Evolutionary conservation across 2,888 invertebrate genomes (phyloP).

Genomic region (Eustalomyia histrio): DNA sequence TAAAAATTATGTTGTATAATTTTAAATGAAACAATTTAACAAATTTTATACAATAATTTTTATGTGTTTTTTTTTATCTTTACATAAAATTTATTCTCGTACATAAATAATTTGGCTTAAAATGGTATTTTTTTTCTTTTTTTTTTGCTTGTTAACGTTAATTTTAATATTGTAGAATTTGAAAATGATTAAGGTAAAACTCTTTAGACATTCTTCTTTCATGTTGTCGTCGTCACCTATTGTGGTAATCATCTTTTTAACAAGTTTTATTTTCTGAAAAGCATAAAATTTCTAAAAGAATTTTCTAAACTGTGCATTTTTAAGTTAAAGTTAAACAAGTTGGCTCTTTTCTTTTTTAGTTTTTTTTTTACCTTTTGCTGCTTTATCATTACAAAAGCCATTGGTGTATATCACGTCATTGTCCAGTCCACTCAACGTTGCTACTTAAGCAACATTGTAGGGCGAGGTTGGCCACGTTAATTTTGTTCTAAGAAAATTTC

Average conservation of each 20-base stretch:
- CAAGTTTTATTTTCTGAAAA: slow-evolving; percentile 74
- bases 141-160: slow-evolving; percentile 57
- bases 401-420: slow-evolving; percentile 47
- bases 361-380: background rate
- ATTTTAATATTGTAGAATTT: slow-evolving; percentile 59
- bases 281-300: slow-evolving; percentile 71
- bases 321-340: slow-evolving; percentile 48
- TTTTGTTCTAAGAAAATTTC: background rate
- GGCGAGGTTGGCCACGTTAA: slow-evolving; percentile 5
- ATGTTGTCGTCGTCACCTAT: slow-evolving; percentile 67
- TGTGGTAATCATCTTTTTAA: slow-evolving; percentile 78
- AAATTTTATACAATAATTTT: too few relatives aligned
- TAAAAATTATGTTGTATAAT: too few relatives aligned
- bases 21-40: too few relatives aligned
- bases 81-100: background rate
- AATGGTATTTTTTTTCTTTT: slow-evolving; percentile 33
- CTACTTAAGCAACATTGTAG: slow-evolving; percentile 19
- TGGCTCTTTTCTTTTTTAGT: background rate
- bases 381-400: slow-evolving; percentile 48
- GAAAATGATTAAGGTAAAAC: slow-evolving; percentile 51
- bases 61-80: too few relatives aligned
- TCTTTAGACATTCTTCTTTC: slow-evolving; percentile 48
- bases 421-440: slow-evolving; percentile 37
- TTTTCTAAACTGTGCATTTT: slow-evolving; percentile 52
- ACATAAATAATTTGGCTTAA: slow-evolving; percentile 40